phyloP scores from a whole-genome alignment of 2,888 invertebrate species.

The Dicycla oo region DNA sequence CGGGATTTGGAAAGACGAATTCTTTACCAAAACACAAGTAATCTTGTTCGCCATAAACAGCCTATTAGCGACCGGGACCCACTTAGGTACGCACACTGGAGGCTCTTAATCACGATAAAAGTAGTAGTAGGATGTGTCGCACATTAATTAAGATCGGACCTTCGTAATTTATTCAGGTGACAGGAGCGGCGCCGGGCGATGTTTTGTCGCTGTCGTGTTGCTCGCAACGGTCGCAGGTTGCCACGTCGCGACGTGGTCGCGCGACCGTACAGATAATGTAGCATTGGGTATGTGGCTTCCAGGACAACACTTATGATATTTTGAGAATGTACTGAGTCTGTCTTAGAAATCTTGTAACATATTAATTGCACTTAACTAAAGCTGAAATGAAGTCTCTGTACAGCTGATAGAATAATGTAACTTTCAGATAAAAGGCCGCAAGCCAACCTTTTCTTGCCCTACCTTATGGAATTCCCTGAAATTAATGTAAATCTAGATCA shows the following conservation, averaged over 20 bases:
- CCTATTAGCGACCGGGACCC: constrained; percentile 64
- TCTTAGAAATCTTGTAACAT: no score
- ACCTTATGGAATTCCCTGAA: no score
- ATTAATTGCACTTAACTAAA: no score
- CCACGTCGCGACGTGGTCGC: constrained; percentile 69
- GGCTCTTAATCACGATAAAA: constrained; percentile 83
- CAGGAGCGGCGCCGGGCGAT: constrained; percentile 73
- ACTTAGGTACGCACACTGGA: constrained; percentile 67
- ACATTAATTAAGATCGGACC: constrained; percentile 85
- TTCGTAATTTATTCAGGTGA: constrained; percentile 87
- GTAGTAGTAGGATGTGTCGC: constrained; percentile 78
- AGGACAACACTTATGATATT: not conserved
- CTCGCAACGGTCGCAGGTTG: constrained; percentile 70
- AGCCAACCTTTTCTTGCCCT: no score
- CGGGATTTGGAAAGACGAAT: constrained; percentile 12
- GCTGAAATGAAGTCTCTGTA: no score
- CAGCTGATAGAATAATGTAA: no score
- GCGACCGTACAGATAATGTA: constrained; percentile 34
- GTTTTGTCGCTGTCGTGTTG: constrained; percentile 70
- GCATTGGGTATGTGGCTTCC: constrained; percentile 34
- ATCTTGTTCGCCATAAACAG: constrained; percentile 65
- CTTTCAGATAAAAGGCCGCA: no score
- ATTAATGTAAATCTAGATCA: no score
- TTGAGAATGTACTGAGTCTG: no score
- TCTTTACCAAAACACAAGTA: constrained; percentile 33